Conservation (phyloP, 2,888 invertebrate species). For the Cerastis rubricosa region DNA sequence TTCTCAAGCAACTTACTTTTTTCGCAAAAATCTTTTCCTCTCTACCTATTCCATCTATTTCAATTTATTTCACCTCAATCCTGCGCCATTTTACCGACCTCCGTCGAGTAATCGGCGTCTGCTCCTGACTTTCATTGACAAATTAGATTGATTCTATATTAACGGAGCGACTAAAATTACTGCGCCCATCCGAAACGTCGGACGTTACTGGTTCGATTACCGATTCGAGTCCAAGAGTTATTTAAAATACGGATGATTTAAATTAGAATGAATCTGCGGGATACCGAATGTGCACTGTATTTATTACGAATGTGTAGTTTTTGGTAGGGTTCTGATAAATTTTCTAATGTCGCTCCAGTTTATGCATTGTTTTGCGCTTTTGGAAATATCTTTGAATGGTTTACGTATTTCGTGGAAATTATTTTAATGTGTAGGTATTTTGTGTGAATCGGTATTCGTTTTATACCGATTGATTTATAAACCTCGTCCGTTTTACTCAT, state of each 20-base stretch:
- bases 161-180: slow-evolving; percentile 72
- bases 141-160: slow-evolving; percentile 84
- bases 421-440: neutral
- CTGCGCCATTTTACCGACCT: slow-evolving; percentile 74
- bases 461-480: no score
- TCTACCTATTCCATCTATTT: slow-evolving; percentile 1
- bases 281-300: neutral
- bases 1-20: neutral
- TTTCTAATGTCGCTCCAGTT: neutral
- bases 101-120: slow-evolving; percentile 70
- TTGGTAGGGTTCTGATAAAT: slow-evolving; percentile 9
- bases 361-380: neutral
- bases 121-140: slow-evolving; percentile 83
- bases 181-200: slow-evolving; percentile 38
- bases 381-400: neutral
- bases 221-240: slow-evolving; percentile 21
- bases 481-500: neutral
- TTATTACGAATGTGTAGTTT: slow-evolving; percentile 3
- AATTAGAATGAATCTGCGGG: slow-evolving; percentile 58
- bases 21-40: neutral
- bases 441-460: neutral
- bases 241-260: slow-evolving; percentile 66
- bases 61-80: slow-evolving; percentile 25
- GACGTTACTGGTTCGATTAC: slow-evolving; percentile 32
- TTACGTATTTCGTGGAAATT: neutral